Percentiles rank a stretch among this genome's conserved stretches.
Evolutionary conservation across 2,797 vertebrate genomes (phyloP).

Genomic region (Acipenser transmontanus): DNA sequence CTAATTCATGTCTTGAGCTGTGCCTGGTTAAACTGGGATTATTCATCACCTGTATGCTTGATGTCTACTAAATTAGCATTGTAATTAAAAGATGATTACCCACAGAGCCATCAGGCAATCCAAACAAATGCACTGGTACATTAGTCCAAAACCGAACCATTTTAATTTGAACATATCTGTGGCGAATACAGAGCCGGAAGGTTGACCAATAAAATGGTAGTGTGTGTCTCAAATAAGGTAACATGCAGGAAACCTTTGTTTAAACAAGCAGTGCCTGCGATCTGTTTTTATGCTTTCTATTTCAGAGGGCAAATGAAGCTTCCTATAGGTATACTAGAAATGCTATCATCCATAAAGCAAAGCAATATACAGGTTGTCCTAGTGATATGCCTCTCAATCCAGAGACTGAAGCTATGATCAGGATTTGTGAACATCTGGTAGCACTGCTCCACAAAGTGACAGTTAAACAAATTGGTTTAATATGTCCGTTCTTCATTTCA

Average conservation of each 20-base stretch:
- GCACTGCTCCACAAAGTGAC: conserved; percentile 9
- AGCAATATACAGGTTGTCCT: too few relatives aligned
- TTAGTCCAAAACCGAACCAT: background rate
- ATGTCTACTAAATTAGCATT: background rate
- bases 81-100: conserved; percentile 1
- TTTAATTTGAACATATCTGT: background rate
- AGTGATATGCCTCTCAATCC: background rate
- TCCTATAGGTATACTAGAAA: too few relatives aligned
- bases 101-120: background rate
- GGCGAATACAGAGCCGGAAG: background rate
- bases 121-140: background rate
- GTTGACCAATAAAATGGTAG: too few relatives aligned
- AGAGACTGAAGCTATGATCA: background rate
- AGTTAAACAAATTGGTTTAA: conserved; percentile 12
- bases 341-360: too few relatives aligned
- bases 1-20: background rate
- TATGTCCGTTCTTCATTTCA: conserved; percentile 4
- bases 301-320: too few relatives aligned
- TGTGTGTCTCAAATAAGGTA: too few relatives aligned
- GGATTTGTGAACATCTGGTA: conserved; percentile 5
- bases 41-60: background rate
- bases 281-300: background rate
- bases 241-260: background rate
- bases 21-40: conserved; percentile 7
- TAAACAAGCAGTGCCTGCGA: background rate